Percentiles rank a stretch among this genome's conserved stretches.
phyloP scores from a whole-genome alignment of 2,888 invertebrate species.

The Sceliomorpha sp. region DNA sequence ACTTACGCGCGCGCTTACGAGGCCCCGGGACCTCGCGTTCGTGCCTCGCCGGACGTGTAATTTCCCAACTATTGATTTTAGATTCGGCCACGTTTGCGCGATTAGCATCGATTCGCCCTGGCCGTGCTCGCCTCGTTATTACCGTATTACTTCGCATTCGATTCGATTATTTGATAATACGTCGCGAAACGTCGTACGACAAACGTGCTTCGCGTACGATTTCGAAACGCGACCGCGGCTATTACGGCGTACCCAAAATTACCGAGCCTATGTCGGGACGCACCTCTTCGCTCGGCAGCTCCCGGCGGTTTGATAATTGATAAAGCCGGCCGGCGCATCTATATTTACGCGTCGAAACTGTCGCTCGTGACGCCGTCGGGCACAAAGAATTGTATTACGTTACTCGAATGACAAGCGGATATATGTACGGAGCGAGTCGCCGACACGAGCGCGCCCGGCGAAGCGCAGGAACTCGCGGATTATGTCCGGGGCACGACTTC shows the following conservation, averaged over 20 bases:
- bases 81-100: neutral
- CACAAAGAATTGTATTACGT: constrained; percentile 63
- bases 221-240: too few species aligned
- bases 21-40: too few species aligned
- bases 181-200: too few species aligned
- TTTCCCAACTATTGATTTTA: constrained; percentile 27
- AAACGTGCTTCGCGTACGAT: too few species aligned
- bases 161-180: too few species aligned
- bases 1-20: constrained; percentile 8
- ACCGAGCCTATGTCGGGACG: neutral
- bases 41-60: constrained; percentile 1
- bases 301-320: constrained; percentile 8
- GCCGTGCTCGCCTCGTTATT: too few species aligned
- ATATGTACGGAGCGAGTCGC: constrained; percentile 26
- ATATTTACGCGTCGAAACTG: constrained; percentile 61
- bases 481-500: constrained; percentile 50
- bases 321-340: constrained; percentile 23
- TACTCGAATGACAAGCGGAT: constrained; percentile 55
- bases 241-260: too few species aligned
- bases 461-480: constrained; percentile 42
- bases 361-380: constrained; percentile 44
- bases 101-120: neutral
- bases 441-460: constrained; percentile 36
- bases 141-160: too few species aligned
- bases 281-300: too few species aligned